Evolutionary conservation across 2,797 vertebrate genomes (phyloP).

Genomic region (Alauda arvensis): DNA sequence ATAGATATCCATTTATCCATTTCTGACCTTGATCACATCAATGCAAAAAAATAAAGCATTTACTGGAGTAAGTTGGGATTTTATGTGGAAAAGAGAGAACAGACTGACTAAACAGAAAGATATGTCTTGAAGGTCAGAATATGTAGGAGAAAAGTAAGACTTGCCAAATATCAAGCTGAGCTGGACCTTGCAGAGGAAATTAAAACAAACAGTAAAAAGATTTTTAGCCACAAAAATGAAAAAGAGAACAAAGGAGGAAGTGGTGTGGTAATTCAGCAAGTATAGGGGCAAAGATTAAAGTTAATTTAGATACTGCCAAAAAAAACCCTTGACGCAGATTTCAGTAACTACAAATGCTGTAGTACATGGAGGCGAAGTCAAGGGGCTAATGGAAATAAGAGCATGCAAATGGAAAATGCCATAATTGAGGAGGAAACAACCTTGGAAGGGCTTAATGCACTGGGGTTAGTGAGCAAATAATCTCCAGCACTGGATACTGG

Average conservation of each 20-base stretch:
- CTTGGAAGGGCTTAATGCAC: not conserved
- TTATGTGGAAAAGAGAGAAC: not conserved
- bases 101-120: not conserved
- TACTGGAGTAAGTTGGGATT: not conserved
- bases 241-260: slow-evolving; percentile 3
- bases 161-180: slow-evolving; percentile 20
- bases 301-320: not conserved
- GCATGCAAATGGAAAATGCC: not conserved
- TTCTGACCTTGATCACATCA: not conserved
- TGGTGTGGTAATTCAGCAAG: not conserved
- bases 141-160: not conserved
- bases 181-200: slow-evolving; percentile 5
- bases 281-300: not conserved
- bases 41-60: not conserved
- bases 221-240: slow-evolving; percentile 15
- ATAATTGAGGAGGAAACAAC: not conserved
- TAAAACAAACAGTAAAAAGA: slow-evolving; percentile 23
- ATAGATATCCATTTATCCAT: not conserved
- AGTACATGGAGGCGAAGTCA: not conserved
- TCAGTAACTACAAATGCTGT: not conserved
- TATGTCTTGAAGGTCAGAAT: not conserved
- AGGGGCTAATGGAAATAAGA: not conserved
- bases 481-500: not conserved
- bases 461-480: not conserved
- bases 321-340: not conserved